phyloP scores from a whole-genome alignment of 2,888 invertebrate species.

The Phengaris alcon region DNA sequence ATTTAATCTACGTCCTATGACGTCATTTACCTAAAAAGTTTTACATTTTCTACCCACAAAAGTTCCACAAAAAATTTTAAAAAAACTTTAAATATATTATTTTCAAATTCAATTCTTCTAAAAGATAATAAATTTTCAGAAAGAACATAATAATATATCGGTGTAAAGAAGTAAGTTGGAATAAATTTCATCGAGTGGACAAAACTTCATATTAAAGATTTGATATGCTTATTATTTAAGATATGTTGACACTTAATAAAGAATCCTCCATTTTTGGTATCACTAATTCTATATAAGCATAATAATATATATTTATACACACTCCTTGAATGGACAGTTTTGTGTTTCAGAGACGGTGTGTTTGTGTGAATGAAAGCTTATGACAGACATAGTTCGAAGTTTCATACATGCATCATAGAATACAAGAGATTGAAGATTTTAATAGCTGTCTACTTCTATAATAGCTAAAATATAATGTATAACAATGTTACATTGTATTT shows the following conservation, averaged over 20 bases:
- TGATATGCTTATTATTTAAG: constrained; percentile 19
- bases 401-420: not conserved
- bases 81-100: not conserved
- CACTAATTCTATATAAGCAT: not conserved
- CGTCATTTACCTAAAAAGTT: constrained; percentile 5
- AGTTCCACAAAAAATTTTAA: not conserved
- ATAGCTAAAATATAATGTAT: not conserved
- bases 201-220: not conserved
- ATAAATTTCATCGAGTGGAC: not conserved
- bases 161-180: not conserved
- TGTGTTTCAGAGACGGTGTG: not conserved
- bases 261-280: not conserved
- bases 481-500: not conserved
- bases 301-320: not conserved
- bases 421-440: not conserved
- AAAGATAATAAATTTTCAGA: not conserved
- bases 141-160: not conserved
- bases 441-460: not conserved
- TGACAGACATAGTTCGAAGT: not conserved
- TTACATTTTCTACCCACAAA: not conserved
- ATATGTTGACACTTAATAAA: constrained; percentile 9
- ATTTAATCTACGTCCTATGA: not conserved
- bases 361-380: not conserved
- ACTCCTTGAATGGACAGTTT: not conserved
- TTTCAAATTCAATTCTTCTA: not conserved